Evolutionary conservation across 2,797 vertebrate species (phyloP), one percentile per base, ranked within the genome.

Genomic region (Pygocentrus nattereri): DNA sequence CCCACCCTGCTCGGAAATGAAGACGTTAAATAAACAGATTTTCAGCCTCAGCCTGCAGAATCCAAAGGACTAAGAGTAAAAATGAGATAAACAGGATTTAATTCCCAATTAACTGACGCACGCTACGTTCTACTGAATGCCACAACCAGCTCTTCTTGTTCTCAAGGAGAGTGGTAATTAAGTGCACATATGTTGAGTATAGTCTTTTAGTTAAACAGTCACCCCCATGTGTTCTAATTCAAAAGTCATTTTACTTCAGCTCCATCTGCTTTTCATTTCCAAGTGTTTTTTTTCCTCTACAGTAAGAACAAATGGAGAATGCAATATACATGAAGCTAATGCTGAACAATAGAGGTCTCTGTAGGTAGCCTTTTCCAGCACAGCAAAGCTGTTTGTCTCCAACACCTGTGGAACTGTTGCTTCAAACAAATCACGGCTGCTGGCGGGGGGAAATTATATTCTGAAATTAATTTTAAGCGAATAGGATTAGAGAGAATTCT

Each of bases 361-460:
- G 62, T 12, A 34, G 62, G 62, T 30, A 34, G 27, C 59, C 6
- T 15, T 62, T 62, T 62, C 25, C 59, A 30, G 31, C 31, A 38
- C 31, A 21, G 47, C 27, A 52, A 31, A 27, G 44, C 59, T 31
- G 41, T 13, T 65, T 77, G 34, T 64, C 41, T 50, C 47, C 31
- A 61, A 64, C 61, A 72, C 67, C 67, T 54, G 27, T 52, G 65
- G 74, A 59, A 61, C 25, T 54, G 80, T 23, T 64, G 74, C 27
- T 54, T 76, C 10, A 61, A 69, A 76, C 27, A 49, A 34, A 74
- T 31, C 6, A 52, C 56, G 25, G 38, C 38, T 65, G 62, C 47
- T n/a, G 27, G 75, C 16, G 41, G 61, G 11, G 61, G 61, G 25
- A 67, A 65, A 61, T 38, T n/a, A 64, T 41, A 64, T 47, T 25